A percentile compares a stretch with the other conserved stretches of the same genome.
Conservation (phyloP, 2,888 invertebrate species). For the Agrochola litura region DNA sequence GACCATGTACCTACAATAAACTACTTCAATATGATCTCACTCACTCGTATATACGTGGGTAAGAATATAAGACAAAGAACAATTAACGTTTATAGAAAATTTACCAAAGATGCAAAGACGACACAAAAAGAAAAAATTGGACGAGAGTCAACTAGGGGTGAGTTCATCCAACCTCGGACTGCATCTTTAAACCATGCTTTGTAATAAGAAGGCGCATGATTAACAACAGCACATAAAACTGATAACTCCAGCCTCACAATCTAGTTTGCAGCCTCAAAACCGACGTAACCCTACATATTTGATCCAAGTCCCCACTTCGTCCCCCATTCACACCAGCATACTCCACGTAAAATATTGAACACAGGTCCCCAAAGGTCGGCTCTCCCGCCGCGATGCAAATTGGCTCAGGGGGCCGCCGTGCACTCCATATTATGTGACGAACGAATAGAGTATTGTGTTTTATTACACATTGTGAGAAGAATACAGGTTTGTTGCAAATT, state of each 20-base stretch:
- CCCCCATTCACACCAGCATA: slow-evolving; percentile 69
- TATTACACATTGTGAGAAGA: slow-evolving; percentile 59
- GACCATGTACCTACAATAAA: slow-evolving; percentile 28
- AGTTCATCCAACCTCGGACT: neutral
- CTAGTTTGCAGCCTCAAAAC: slow-evolving; percentile 47
- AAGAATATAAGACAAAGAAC: neutral
- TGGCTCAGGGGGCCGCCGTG: slow-evolving; percentile 71
- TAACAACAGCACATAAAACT: slow-evolving; percentile 40
- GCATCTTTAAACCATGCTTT: slow-evolving; percentile 10
- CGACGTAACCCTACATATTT: slow-evolving; percentile 59
- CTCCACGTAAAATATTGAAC: slow-evolving; percentile 75
- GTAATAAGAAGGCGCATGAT: slow-evolving; percentile 36
- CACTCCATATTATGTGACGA: slow-evolving; percentile 77
- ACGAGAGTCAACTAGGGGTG: neutral
- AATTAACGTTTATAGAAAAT: neutral
- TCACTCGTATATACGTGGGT: neutral
- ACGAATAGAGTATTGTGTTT: slow-evolving; percentile 66
- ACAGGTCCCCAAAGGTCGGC: slow-evolving; percentile 64
- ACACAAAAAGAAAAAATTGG: neutral
- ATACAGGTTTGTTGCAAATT: slow-evolving; percentile 59
- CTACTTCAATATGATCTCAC: slow-evolving; percentile 3
- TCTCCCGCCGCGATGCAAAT: slow-evolving; percentile 74
- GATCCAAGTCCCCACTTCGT: slow-evolving; percentile 54
- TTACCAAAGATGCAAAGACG: neutral
- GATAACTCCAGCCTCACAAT: slow-evolving; percentile 37